These are phyloP conservation scores for Peribatodes rhomboidaria DNA, from an alignment of 2,888 invertebrate genomes.

Conservation along the genomic window DNA sequence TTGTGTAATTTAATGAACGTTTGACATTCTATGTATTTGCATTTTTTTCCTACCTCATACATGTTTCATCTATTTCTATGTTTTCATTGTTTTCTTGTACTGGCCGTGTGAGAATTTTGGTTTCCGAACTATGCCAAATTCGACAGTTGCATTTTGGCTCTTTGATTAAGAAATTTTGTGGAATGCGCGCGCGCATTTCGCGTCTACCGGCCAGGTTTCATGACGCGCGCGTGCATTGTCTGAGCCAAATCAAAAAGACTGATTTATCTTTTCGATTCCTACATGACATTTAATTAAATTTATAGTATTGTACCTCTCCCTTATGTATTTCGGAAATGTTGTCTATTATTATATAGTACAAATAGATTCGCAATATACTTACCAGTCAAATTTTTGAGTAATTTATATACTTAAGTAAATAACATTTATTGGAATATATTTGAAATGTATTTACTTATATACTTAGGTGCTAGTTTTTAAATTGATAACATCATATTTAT, in stretches of 20 bases:
- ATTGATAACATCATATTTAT: constrained; percentile 64
- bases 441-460: constrained; percentile 42
- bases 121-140: constrained; percentile 54
- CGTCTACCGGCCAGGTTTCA: not conserved
- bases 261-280: constrained; percentile 43
- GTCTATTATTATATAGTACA: constrained; percentile 71
- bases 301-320: constrained; percentile 24
- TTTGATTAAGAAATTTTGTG: constrained; percentile 10
- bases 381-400: constrained; percentile 53
- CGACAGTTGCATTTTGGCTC: constrained; percentile 45
- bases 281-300: constrained; percentile 28
- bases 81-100: constrained; percentile 42
- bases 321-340: constrained; percentile 39
- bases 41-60: constrained; percentile 67
- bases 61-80: constrained; percentile 17
- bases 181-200: not conserved
- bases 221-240: not conserved
- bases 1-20: constrained; percentile 30
- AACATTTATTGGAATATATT: constrained; percentile 32
- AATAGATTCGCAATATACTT: constrained; percentile 52
- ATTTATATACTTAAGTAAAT: constrained; percentile 23
- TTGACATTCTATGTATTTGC: constrained; percentile 46
- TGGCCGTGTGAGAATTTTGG: constrained; percentile 38
- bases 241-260: constrained; percentile 47
- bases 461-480: constrained; percentile 69